A percentile compares a stretch with the other conserved stretches of the same genome.
Evolutionary conservation across 2,113 vertebrate genomes (phyloP).

Genomic region (Narcine bancroftii): DNA sequence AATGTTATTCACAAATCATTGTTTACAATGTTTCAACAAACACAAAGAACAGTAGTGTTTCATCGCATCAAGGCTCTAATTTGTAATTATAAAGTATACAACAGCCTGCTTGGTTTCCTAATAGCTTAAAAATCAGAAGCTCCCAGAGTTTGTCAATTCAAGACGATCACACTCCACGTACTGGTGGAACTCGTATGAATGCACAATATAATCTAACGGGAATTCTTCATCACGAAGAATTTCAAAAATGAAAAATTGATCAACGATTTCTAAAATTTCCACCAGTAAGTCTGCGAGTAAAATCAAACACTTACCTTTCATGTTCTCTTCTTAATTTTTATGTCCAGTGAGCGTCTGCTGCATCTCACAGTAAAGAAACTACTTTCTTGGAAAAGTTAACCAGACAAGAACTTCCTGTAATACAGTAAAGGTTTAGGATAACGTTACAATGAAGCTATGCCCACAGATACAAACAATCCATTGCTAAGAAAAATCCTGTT

Average conservation of each 20-base stretch:
- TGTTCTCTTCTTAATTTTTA: background rate
- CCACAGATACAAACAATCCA: background rate
- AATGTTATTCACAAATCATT: background rate
- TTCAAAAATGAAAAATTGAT: background rate
- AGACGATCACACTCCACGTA: background rate
- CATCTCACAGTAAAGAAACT: background rate
- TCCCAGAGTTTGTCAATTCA: background rate
- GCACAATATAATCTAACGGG: background rate
- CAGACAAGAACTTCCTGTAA: slow-evolving; percentile 31
- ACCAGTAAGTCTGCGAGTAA: background rate
- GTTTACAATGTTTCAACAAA: slow-evolving; percentile 19
- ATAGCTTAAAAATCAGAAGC: background rate
- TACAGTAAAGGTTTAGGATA: background rate
- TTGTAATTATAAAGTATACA: background rate
- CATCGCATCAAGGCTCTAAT: background rate
- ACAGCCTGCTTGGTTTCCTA: background rate
- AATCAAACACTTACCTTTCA: slow-evolving; percentile 27
- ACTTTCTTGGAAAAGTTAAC: slow-evolving; percentile 15
- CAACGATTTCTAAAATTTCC: background rate
- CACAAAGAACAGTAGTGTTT: background rate
- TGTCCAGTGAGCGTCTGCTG: background rate
- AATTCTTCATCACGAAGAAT: background rate
- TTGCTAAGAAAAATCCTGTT: background rate
- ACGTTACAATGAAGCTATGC: background rate
- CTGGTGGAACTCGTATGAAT: background rate